Evolutionary conservation across 2,888 invertebrate genomes (phyloP).

Genomic region (Leptopilina myrica): DNA sequence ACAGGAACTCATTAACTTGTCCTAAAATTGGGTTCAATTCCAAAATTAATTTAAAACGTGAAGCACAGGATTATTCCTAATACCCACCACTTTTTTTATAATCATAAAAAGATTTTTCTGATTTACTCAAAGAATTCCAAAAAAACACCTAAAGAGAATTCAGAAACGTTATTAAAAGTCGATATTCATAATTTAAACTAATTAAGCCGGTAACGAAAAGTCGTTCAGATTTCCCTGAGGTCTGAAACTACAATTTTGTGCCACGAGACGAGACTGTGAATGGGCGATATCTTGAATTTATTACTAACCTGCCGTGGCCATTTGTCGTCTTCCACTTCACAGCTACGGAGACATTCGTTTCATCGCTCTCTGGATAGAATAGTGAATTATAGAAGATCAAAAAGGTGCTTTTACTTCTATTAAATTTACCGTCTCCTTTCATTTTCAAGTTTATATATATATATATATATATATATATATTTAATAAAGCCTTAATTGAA

Average conservation of each 20-base stretch:
- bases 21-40: no score
- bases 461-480: neutral
- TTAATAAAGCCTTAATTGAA: neutral
- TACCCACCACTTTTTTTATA: no score
- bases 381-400: conserved; percentile 24
- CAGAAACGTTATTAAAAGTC: conserved; percentile 3
- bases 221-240: conserved; percentile 40
- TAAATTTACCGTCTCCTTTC: neutral
- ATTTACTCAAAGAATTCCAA: neutral
- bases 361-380: conserved; percentile 20
- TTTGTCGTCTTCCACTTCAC: conserved; percentile 37
- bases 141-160: neutral
- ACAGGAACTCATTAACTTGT: no score
- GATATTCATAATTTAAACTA: conserved; percentile 12
- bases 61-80: no score
- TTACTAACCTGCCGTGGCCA: conserved; percentile 10
- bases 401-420: neutral
- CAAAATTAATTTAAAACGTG: no score
- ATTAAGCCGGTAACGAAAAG: neutral
- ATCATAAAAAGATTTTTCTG: neutral
- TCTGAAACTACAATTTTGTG: neutral
- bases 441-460: neutral
- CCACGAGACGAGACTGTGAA: conserved; percentile 29
- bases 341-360: conserved; percentile 34
- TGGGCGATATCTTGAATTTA: conserved; percentile 40